Evolutionary conservation across 2,797 vertebrate genomes (phyloP).

Genomic region (Channa striata): DNA sequence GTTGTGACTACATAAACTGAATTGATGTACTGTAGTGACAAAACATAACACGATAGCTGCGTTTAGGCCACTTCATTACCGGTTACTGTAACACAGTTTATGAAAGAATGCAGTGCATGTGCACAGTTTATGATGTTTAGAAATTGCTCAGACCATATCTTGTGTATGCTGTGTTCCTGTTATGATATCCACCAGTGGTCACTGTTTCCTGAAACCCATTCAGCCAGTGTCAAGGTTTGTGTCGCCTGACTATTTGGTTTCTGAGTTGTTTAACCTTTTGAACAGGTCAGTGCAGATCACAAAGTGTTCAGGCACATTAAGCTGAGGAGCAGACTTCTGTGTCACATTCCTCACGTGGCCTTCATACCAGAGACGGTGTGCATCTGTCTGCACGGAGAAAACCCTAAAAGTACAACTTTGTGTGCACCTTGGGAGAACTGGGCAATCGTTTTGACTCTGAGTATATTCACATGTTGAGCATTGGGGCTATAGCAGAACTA

Average conservation of each 20-base stretch:
- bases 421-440: constrained; percentile 21
- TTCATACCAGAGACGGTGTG: constrained; percentile 63
- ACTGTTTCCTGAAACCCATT: constrained; percentile 8
- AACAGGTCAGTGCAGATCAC: constrained; percentile 53
- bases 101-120: too few species aligned
- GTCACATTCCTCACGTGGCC: constrained; percentile 80
- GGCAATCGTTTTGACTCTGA: constrained; percentile 30
- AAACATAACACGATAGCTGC: too few species aligned
- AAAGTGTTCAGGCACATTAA: constrained; percentile 61
- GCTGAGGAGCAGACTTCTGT: constrained; percentile 55
- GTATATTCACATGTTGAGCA: constrained; percentile 10
- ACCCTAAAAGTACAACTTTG: constrained; percentile 33
- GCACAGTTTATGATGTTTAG: too few species aligned
- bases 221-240: constrained; percentile 61
- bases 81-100: too few species aligned
- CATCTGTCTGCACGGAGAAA: constrained; percentile 39
- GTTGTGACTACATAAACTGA: too few species aligned
- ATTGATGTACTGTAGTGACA: too few species aligned
- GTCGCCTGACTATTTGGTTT: constrained; percentile 58
- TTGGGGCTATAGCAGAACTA: constrained; percentile 1
- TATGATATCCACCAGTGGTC: neutral
- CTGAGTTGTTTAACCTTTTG: constrained; percentile 40
- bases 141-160: too few species aligned
- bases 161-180: neutral
- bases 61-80: too few species aligned